Evolutionary conservation across 1,140 invertebrate species (phyloP), one percentile per base, ranked within the genome.

Genomic region (Tribolium madens): DNA sequence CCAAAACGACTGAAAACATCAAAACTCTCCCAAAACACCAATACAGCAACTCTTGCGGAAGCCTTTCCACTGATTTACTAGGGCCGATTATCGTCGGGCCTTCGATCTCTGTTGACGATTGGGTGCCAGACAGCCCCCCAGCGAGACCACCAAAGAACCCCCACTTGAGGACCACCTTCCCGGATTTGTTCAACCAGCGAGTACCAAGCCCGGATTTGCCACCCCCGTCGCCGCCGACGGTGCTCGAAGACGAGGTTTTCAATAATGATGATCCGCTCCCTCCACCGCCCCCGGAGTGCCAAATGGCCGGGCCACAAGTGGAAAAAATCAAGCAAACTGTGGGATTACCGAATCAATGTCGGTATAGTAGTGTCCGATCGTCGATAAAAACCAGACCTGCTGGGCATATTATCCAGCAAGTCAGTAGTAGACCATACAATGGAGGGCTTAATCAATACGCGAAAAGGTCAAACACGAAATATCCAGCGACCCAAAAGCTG

Each of bases 81-180:
- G 91, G 91, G 0, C 91, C 91, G 0, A 87, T 92, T 3, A 92
- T 92, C 12, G 84, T 92, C 3, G 91, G 91, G 0, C 89, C 90
- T 0, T 87, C 90, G 0, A 92, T 92, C 78, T 91, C 89, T 0
- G 86, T 92, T 10, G 91, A 92, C 75, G 91, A 92, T 77, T 92
- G 91, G 89, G 91, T 92, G 0, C 93, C 93, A 0, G 93, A 94
- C 79, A 81, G 87, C 50, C 89, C 89, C 0, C 93, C 93, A 1
- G 93, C 94, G 80, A 77, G 88, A 36, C 89, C 89, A 36, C 89
- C 89, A 3, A 95, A 95, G 85, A 94, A 94, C 84, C 92, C 93
- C 0, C 91, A 93, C 81, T 82, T 93, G n/a, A 83, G 91, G 80
- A 87, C 85, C 18, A 87, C 86, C 9, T 89, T 85, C 80, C 86